phyloP scores from a whole-genome alignment of 2,797 vertebrate genomes.

The Gila robusta region DNA sequence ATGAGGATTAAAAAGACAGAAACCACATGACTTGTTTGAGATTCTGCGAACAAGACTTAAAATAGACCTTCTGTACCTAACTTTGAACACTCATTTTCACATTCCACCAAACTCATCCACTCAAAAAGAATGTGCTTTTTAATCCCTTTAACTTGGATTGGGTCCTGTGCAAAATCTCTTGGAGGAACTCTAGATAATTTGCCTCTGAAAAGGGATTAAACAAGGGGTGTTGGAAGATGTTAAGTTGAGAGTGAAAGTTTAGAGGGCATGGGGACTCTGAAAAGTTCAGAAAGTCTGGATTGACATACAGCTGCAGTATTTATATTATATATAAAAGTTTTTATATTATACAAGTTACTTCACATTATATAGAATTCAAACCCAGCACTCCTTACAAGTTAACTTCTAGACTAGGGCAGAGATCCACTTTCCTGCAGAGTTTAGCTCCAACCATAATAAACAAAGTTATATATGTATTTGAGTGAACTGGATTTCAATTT shows the following conservation, averaged over 20 bases:
- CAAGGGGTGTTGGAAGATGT: slow-evolving; percentile 12
- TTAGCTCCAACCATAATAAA: neutral
- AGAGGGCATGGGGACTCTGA: slow-evolving; percentile 6
- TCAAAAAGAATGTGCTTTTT: slow-evolving; percentile 35
- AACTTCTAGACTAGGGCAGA: neutral
- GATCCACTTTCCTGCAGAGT: no score
- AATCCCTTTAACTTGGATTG: slow-evolving; percentile 29
- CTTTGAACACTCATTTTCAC: slow-evolving; percentile 38
- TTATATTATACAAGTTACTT: neutral
- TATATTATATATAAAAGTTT: neutral
- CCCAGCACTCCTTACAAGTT: neutral
- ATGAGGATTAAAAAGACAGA: slow-evolving; percentile 31
- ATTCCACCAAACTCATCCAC: slow-evolving; percentile 25
- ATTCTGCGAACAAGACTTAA: slow-evolving; percentile 21
- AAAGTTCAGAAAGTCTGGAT: neutral
- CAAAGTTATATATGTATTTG: neutral
- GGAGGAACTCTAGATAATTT: slow-evolving; percentile 25
- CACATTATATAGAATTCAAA: neutral
- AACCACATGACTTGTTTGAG: neutral
- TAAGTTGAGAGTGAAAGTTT: slow-evolving; percentile 20
- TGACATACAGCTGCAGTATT: neutral
- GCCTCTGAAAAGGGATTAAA: slow-evolving; percentile 29
- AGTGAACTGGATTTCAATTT: neutral
- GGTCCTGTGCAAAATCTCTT: slow-evolving; percentile 5
- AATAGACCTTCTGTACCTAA: slow-evolving; percentile 5